Evolutionary conservation across 1,140 invertebrate species (phyloP), one percentile per base, ranked within the genome.

Genomic region (Calycopis cecrops): DNA sequence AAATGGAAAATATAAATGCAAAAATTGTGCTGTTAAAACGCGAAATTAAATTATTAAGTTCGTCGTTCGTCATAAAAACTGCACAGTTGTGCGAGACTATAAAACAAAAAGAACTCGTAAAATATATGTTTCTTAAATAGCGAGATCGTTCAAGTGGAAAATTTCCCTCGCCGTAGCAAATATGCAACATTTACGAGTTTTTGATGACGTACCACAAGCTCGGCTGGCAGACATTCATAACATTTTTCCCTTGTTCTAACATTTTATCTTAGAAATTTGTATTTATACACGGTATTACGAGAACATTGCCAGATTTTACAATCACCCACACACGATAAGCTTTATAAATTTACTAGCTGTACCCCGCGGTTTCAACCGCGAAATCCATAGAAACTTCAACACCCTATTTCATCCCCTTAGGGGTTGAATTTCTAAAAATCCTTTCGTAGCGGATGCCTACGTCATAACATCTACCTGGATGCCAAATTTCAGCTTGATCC

Each of bases 171-270:
- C 67, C 67, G 67, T 69, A 63, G 57, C 54, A 57, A 63, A 62
- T 67, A 68, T 65, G 65, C 65, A 72, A 65, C 73, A 67, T 76
- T 76, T 76, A 74, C 71, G 71, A 72, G 62, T 69, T 70, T 76
- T 76, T 74, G 64, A 76, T 72, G 64, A 65, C 67, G 63, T 70
- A 63, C 52, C 63, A 67, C 63, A 28, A 28, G 64, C 64, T 63
- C 62, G 67, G 54, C 65, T 67, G 66, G 54, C 60, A 68, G 59
- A 66, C 62, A 67, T 63, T 64, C 67, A 65, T 76, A 76, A 74
- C 74, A 72, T 73, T 63, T 66, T 65, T 55, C 54, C 48, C 37
- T 44, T 44, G 52, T 58, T 28, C 61, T 58, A 63, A 49, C 62
- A 53, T 53, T 40, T 40, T 44, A 17, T 44, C 40, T 44, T 17